These are phyloP conservation scores for Ctenopoma kingsleyae DNA, from an alignment of 2,797 vertebrate genomes.

Conservation along the genomic window DNA sequence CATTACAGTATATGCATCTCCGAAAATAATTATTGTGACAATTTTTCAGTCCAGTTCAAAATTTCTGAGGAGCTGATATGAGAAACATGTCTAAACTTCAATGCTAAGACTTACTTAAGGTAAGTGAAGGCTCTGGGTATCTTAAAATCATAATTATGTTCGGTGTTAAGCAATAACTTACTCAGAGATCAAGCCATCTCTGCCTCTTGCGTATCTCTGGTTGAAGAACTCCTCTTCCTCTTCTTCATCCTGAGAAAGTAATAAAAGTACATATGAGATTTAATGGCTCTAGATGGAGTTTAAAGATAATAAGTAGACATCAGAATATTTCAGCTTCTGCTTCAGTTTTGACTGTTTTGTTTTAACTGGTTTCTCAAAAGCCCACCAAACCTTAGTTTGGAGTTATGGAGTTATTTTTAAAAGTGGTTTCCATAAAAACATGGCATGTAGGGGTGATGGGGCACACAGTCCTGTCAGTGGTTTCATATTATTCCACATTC, in stretches of 20 bases:
- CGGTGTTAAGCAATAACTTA: conserved; percentile 84
- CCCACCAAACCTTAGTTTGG: no score
- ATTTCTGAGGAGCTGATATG: conserved; percentile 22
- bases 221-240: conserved; percentile 98
- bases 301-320: no score
- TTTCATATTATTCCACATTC: neutral
- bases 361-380: neutral
- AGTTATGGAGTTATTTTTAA: neutral
- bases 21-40: neutral
- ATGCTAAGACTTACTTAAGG: conserved; percentile 29
- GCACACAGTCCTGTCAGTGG: neutral
- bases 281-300: no score
- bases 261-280: neutral
- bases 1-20: conserved; percentile 1
- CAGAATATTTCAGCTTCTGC: no score
- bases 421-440: neutral
- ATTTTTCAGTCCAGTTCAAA: conserved; percentile 11
- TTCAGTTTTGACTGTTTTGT: neutral
- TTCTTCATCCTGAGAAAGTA: conserved; percentile 91
- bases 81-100: conserved; percentile 22
- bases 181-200: conserved; percentile 98
- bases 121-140: conserved; percentile 37
- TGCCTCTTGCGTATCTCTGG: conserved; percentile 91
- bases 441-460: neutral
- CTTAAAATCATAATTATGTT: conserved; percentile 18